Percentiles rank a stretch among this genome's conserved stretches.
Evolutionary conservation across 2,113 vertebrate species (phyloP).

Genomic region (Oceanodroma tethys): DNA sequence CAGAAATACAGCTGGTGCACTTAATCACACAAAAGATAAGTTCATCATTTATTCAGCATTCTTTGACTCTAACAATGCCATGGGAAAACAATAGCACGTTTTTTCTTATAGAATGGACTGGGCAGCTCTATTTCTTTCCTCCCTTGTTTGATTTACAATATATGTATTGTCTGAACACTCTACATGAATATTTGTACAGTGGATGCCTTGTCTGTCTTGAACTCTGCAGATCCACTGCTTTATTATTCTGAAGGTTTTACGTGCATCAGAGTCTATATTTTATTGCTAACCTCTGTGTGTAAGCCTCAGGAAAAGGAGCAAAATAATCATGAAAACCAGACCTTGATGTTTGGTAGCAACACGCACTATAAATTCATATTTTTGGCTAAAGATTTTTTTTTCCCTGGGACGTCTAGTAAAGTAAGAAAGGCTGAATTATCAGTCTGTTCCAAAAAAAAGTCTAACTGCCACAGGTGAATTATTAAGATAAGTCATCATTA

Average conservation of each 20-base stretch:
- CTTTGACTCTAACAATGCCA: conserved; percentile 15
- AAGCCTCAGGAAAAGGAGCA: neutral
- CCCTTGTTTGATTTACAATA: conserved; percentile 43
- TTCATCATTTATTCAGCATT: conserved; percentile 38
- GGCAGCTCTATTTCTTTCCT: conserved; percentile 14
- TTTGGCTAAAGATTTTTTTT: neutral
- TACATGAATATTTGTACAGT: conserved; percentile 3
- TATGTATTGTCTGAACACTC: conserved; percentile 2
- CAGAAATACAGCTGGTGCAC: neutral
- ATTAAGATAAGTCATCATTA: neutral
- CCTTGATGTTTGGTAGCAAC: neutral
- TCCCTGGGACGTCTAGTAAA: neutral
- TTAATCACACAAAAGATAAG: conserved; percentile 1
- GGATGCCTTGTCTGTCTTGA: conserved; percentile 5
- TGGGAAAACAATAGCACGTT: conserved; percentile 17
- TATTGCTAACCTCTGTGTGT: neutral
- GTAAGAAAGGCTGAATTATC: neutral
- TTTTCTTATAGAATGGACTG: conserved; percentile 29
- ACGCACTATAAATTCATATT: neutral
- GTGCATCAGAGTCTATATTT: neutral
- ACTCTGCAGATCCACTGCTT: neutral
- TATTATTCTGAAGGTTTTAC: neutral
- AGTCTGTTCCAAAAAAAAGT: neutral
- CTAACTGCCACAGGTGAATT: neutral
- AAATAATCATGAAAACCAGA: neutral